Base-by-base conservation (phyloP, 2,888 invertebrate species). In the Coecobrya sp. region DNA sequence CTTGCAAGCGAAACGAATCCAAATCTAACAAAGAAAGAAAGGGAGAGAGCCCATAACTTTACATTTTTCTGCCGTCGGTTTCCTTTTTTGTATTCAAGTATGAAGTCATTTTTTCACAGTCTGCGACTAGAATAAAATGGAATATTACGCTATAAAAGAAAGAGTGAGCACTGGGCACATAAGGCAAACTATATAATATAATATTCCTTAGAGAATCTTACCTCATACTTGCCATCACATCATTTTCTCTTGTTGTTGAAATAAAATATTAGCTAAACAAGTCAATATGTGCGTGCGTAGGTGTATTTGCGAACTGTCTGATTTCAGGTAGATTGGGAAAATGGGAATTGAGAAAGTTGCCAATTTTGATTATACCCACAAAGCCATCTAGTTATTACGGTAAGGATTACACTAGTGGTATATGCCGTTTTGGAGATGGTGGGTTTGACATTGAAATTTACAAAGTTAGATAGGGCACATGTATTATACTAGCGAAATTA, bases 71-170 rank as follows among this genome's bases (percentile, higher is more conserved):
- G 5, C 16, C 49, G 49, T 49, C 49, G 16, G 11, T 55, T 55
- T 55, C 55, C 19, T 55, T 55, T 19, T 55, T 55, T 49, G 49
- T 55, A 55, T 55, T 55, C n/a, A 55, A 55, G 19, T n/a, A 55
- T 1, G 16, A 49, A 55, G 55, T 55, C 55, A 16, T 55, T 55
- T 7, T 55, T 7, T n/a, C 49, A 13, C 49, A 19, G 4, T 55
- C 55, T 55, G 55, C 13, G 55, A 55, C 8, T n/a, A 7, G n/a
- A 79, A 25, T 49, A 76, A 76, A 79, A 79, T 16, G 52, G 52
- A 22, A 52, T 79, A 79, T 79, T 22, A 52, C 79, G 52, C 79
- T 59, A 82, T 55, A 55, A 82, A 82, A 55, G 8, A 55, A n/a
- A 10, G 25, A 49, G 19, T 2, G 1, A 4, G n/a, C 19, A 55